phyloP scores from a whole-genome alignment of 2,113 vertebrate genomes.

The Leucoraja erinaceus region DNA sequence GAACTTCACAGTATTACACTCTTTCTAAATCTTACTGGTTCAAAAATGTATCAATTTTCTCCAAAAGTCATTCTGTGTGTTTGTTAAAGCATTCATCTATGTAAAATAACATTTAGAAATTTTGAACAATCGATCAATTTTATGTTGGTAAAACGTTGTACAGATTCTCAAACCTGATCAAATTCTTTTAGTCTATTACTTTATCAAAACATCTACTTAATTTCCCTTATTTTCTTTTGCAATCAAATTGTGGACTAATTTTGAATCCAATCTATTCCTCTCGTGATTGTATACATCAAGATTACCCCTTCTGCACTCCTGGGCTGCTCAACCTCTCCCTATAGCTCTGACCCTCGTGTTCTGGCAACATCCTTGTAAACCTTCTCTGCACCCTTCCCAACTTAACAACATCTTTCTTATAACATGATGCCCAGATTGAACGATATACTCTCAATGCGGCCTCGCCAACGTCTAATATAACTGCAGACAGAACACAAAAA shows the following conservation, averaged over 20 bases:
- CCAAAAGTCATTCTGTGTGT: background rate
- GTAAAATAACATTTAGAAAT: background rate
- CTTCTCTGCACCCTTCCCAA: too few species aligned
- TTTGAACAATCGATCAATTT: background rate
- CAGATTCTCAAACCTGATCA: background rate
- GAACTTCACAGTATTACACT: background rate
- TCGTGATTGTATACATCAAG: too few species aligned
- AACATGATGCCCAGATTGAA: too few species aligned
- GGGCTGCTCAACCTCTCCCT: too few species aligned
- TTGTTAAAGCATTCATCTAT: background rate
- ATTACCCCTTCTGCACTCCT: too few species aligned
- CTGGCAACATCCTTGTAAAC: too few species aligned
- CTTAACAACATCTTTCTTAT: too few species aligned
- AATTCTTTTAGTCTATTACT: background rate
- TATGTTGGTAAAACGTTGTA: background rate
- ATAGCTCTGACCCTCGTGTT: too few species aligned
- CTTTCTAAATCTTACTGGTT: background rate
- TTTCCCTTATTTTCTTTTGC: background rate
- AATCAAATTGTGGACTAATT: background rate
- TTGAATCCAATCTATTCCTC: too few species aligned
- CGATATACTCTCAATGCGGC: too few species aligned
- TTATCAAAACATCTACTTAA: background rate
- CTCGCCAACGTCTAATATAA: too few species aligned
- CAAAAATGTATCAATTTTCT: background rate
- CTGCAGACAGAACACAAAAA: too few species aligned